A percentile compares a stretch with the other conserved stretches of the same genome.
Evolutionary conservation across 2,888 invertebrate genomes (phyloP).

Genomic region (Ectobius pallidus): DNA sequence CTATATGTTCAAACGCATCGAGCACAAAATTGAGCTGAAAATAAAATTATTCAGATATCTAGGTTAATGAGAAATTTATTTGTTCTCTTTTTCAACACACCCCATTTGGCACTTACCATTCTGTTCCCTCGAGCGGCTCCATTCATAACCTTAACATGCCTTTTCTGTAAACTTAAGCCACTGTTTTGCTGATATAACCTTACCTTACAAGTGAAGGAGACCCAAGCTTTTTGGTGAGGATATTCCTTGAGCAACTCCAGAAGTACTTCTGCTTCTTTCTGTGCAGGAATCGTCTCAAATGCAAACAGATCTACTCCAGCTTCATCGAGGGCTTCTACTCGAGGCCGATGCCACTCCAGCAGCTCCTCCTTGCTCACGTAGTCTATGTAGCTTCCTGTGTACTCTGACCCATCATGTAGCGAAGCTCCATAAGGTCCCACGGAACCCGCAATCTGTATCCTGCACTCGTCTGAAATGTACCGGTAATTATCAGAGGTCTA

Average conservation of each 20-base stretch:
- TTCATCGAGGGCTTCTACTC: constrained; percentile 78
- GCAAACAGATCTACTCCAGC: constrained; percentile 86
- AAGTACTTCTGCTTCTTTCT: constrained; percentile 80
- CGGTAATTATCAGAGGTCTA: too few species aligned
- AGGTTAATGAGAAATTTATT: too few species aligned
- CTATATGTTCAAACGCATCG: too few species aligned
- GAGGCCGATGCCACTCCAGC: constrained; percentile 82
- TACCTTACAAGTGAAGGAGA: constrained; percentile 89
- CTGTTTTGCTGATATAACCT: neutral
- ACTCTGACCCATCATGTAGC: constrained; percentile 90
- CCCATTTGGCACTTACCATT: too few species aligned
- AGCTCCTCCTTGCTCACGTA: constrained; percentile 66
- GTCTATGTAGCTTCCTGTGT: constrained; percentile 82
- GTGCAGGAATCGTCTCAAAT: constrained; percentile 90
- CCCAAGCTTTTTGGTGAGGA: constrained; percentile 81
- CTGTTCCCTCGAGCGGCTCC: too few species aligned
- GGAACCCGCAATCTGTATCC: constrained; percentile 81
- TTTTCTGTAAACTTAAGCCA: too few species aligned
- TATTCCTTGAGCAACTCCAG: constrained; percentile 79
- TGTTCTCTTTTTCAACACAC: too few species aligned
- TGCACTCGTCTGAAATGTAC: constrained; percentile 11
- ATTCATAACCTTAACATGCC: too few species aligned
- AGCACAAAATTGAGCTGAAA: too few species aligned
- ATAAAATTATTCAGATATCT: too few species aligned
- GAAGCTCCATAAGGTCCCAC: constrained; percentile 93